Percentiles rank a stretch among this genome's conserved stretches.
Conservation (phyloP, 2,888 invertebrate genomes). For the Camponotus fellah region DNA sequence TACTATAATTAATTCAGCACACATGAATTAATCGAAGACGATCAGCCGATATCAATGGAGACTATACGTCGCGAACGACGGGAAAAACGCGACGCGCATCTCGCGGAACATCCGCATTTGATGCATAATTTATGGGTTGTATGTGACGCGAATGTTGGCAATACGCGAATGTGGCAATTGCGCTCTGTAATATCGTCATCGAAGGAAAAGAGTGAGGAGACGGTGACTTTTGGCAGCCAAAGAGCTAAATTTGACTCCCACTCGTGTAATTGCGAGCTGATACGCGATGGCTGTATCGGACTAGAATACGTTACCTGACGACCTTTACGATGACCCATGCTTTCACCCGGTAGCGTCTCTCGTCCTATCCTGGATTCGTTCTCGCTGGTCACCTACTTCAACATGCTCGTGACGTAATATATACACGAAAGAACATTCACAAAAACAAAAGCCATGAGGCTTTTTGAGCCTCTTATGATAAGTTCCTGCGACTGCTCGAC, state of each 20-base stretch:
- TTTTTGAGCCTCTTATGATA: neutral
- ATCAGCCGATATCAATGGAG: neutral
- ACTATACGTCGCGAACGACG: neutral
- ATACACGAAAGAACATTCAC: neutral
- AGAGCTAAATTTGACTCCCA: slow-evolving; percentile 14
- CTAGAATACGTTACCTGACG: slow-evolving; percentile 32
- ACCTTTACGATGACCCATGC: slow-evolving; percentile 54
- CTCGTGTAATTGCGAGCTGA: slow-evolving; percentile 45
- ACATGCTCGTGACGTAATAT: slow-evolving; percentile 24
- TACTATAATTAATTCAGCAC: too few species aligned
- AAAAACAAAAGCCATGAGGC: neutral
- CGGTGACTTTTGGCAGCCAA: slow-evolving; percentile 7
- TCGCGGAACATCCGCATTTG: slow-evolving; percentile 14
- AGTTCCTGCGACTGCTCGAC: neutral
- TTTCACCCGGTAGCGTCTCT: slow-evolving; percentile 54
- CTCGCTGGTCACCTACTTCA: slow-evolving; percentile 36
- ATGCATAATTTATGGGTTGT: slow-evolving; percentile 27
- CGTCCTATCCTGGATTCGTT: slow-evolving; percentile 10
- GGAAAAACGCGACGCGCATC: neutral
- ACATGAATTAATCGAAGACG: neutral
- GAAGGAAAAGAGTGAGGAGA: slow-evolving; percentile 34
- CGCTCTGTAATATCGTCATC: neutral
- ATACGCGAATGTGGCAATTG: slow-evolving; percentile 27
- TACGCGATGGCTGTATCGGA: slow-evolving; percentile 28
- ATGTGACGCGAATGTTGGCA: neutral